These are phyloP conservation scores for Alfaro cultratus DNA, from an alignment of 2,797 vertebrate genomes.

Conservation along the genomic window DNA sequence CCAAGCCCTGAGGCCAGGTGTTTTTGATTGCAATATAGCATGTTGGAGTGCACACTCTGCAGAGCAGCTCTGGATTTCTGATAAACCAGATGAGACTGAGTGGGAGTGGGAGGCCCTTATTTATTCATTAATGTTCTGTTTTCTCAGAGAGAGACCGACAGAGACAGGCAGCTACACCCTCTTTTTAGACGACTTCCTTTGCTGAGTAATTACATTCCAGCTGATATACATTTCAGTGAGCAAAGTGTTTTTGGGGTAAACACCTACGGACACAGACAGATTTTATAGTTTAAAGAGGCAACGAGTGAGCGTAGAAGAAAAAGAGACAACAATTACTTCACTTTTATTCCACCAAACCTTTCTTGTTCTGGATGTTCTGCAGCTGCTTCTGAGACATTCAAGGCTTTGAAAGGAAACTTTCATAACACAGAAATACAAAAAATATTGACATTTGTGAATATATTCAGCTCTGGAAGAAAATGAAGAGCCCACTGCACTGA, in stretches of 20 bases:
- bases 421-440: neutral
- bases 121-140: conserved; percentile 79
- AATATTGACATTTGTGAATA: neutral
- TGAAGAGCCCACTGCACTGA: too few relatives aligned
- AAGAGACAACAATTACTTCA: conserved; percentile 40
- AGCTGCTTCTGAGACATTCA: neutral
- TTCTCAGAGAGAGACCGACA: conserved; percentile 63
- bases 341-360: conserved; percentile 23
- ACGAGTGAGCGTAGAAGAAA: conserved; percentile 8
- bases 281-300: conserved; percentile 23
- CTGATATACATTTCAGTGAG: conserved; percentile 53
- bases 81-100: conserved; percentile 65
- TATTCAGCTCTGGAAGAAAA: neutral
- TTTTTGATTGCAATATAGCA: conserved; percentile 79
- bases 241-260: conserved; percentile 58
- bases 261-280: conserved; percentile 43
- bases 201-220: conserved; percentile 64
- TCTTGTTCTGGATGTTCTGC: neutral
- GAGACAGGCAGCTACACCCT: conserved; percentile 65
- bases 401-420: neutral
- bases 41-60: conserved; percentile 62
- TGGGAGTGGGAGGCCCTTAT: conserved; percentile 68
- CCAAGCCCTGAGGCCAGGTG: conserved; percentile 78
- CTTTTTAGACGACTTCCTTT: conserved; percentile 69
- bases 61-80: conserved; percentile 58